Conservation (phyloP, 2,797 vertebrate genomes). For the Argya squamiceps region DNA sequence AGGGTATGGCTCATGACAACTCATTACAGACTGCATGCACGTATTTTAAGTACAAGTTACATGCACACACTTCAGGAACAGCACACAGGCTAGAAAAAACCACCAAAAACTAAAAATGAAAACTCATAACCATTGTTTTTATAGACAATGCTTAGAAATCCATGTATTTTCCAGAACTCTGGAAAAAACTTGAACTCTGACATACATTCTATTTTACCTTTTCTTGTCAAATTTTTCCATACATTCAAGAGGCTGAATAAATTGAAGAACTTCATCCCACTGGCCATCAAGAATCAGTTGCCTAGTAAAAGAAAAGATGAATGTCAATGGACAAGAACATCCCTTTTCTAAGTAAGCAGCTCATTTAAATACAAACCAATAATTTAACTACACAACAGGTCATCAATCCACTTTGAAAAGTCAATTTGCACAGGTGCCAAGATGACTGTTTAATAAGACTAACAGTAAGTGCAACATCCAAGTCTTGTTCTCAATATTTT, state of each 20-base stretch:
- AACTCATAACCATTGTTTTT: background rate
- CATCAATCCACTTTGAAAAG: background rate
- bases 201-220: conserved; percentile 77
- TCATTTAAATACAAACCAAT: background rate
- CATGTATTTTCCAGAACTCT: background rate
- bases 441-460: background rate
- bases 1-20: background rate
- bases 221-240: conserved; percentile 98
- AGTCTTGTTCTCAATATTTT: background rate
- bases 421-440: background rate
- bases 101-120: background rate
- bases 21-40: fast-evolving
- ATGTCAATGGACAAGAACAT: background rate
- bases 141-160: background rate
- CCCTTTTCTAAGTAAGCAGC: background rate
- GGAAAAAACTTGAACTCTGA: background rate
- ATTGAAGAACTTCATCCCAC: conserved; percentile 98
- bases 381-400: background rate
- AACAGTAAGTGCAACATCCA: background rate
- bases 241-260: conserved; percentile 95
- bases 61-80: background rate
- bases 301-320: conserved; percentile 71
- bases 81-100: background rate
- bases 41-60: background rate
- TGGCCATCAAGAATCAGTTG: conserved; percentile 95